Conservation (phyloP, 2,888 invertebrate species). For the Melieria omissa region DNA sequence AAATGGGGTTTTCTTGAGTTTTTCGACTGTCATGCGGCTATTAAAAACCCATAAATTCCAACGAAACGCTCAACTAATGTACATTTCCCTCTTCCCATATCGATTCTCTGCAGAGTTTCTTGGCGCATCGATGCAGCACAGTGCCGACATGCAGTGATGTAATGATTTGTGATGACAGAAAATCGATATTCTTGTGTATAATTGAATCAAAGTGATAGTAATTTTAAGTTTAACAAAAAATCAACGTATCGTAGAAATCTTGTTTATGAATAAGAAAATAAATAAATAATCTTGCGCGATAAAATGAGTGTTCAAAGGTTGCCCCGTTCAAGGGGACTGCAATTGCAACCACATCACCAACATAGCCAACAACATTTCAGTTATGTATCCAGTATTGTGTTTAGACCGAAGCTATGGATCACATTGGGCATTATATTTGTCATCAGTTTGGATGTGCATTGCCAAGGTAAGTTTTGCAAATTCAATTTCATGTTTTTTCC, state of each 20-base stretch:
- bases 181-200: too few relatives aligned
- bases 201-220: conserved; percentile 18
- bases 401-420: conserved; percentile 37
- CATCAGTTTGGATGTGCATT: conserved; percentile 49
- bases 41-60: background rate
- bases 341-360: background rate
- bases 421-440: conserved; percentile 44
- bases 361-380: conserved; percentile 19
- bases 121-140: background rate
- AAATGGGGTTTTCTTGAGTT: background rate
- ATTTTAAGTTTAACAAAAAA: conserved; percentile 18
- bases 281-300: conserved; percentile 21
- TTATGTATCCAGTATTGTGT: conserved; percentile 27
- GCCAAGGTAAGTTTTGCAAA: conserved; percentile 50
- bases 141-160: too few relatives aligned
- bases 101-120: background rate
- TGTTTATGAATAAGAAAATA: background rate
- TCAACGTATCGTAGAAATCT: background rate
- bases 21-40: background rate
- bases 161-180: too few relatives aligned
- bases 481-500: too few relatives aligned
- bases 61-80: background rate
- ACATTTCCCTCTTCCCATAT: background rate
- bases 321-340: conserved; percentile 47
- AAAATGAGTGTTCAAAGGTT: conserved; percentile 58